A percentile compares a stretch with the other conserved stretches of the same genome.
Evolutionary conservation across 1,140 invertebrate species (phyloP).

Genomic region (Maniola jurtina): DNA sequence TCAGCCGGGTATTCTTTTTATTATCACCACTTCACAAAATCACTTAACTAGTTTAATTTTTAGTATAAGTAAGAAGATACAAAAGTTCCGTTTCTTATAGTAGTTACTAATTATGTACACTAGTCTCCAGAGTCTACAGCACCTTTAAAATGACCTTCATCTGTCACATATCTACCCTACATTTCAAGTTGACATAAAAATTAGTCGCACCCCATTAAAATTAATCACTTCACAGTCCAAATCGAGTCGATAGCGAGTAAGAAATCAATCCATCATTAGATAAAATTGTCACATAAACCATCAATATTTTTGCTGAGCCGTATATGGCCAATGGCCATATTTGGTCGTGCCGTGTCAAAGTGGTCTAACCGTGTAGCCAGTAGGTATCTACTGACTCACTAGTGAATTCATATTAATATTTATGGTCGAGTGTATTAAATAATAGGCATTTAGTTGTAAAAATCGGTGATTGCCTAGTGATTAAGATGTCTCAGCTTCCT

Average conservation of each 20-base stretch:
- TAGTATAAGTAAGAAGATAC: too few relatives aligned
- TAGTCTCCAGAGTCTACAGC: too few relatives aligned
- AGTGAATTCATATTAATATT: conserved; percentile 19
- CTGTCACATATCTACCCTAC: conserved; percentile 4
- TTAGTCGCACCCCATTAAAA: conserved; percentile 7
- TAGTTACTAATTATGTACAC: too few relatives aligned
- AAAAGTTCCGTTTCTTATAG: too few relatives aligned
- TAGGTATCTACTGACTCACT: conserved; percentile 35
- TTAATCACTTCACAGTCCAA: conserved; percentile 8
- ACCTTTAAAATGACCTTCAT: neutral
- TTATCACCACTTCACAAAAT: too few relatives aligned
- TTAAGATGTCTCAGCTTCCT: too few relatives aligned
- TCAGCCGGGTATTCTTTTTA: too few relatives aligned
- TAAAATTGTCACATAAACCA: conserved; percentile 32
- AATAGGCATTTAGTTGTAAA: neutral
- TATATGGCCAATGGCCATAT: conserved; percentile 38
- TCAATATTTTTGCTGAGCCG: conserved; percentile 36
- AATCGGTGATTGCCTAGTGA: neutral
- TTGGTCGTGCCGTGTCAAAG: conserved; percentile 28
- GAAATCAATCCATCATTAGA: conserved; percentile 32
- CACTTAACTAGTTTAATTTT: too few relatives aligned
- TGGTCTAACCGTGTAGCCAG: conserved; percentile 23
- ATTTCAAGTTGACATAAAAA: conserved; percentile 15
- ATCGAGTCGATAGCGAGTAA: conserved; percentile 17
- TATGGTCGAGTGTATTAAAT: conserved; percentile 1